A percentile compares a stretch with the other conserved stretches of the same genome.
Conservation (phyloP, 2,113 vertebrate species). For the Ptyas mucosa region DNA sequence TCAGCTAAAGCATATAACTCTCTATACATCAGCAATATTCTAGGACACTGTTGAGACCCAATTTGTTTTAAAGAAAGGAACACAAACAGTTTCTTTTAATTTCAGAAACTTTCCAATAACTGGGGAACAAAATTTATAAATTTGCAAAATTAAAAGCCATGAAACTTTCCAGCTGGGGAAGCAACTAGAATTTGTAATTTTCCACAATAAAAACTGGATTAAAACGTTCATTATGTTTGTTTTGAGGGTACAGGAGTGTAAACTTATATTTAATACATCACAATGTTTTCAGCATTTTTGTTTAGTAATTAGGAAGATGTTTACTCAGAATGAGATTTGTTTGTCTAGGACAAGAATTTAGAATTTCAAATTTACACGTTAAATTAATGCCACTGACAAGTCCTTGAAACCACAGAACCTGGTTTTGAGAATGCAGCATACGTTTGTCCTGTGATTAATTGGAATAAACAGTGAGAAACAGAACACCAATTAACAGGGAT, state of each 20-base stretch:
- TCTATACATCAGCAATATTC: constrained; percentile 27
- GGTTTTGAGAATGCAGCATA: background rate
- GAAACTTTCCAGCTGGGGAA: background rate
- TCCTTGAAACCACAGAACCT: background rate
- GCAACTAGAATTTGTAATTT: background rate
- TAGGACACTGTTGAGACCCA: background rate
- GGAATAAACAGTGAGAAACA: constrained; percentile 14
- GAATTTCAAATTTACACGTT: background rate
- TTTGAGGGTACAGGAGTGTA: constrained; percentile 2
- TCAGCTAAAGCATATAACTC: constrained; percentile 54
- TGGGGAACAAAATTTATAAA: background rate
- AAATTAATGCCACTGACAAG: background rate
- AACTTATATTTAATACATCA: background rate
- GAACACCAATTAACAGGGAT: constrained; percentile 10
- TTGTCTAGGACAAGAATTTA: background rate
- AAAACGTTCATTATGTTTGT: background rate
- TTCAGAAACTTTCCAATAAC: constrained; percentile 25
- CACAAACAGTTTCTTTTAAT: background rate
- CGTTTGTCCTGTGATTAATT: background rate
- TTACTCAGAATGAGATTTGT: background rate
- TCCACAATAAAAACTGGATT: background rate
- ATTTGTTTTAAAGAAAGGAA: constrained; percentile 3
- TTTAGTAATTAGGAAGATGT: background rate
- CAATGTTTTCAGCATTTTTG: background rate
- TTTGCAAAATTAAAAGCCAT: background rate